phyloP scores from a whole-genome alignment of 2,797 vertebrate genomes.

The Xerus rutilus region DNA sequence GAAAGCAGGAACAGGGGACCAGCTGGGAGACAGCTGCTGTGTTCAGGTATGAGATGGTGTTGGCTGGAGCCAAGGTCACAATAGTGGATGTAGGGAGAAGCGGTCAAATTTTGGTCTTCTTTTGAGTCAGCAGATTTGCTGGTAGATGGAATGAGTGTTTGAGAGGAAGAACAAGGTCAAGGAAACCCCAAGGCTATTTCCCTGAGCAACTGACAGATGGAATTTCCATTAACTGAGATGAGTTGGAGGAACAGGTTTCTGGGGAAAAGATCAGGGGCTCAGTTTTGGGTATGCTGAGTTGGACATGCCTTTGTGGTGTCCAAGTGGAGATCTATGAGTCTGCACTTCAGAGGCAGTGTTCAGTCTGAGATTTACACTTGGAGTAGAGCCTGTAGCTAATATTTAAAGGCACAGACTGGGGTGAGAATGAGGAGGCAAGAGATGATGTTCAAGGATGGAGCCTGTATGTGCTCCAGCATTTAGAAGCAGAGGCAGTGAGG shows the following conservation, averaged over 20 bases:
- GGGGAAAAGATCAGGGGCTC: not conserved
- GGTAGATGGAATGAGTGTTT: not conserved
- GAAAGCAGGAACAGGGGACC: not conserved
- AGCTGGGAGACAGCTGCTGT: accelerated
- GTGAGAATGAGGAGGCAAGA: not conserved
- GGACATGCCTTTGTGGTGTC: not conserved
- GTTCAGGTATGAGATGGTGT: accelerated
- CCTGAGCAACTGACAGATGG: not conserved
- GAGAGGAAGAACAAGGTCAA: not conserved
- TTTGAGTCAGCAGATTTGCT: not conserved
- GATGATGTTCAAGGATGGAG: not conserved
- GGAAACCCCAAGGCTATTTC: not conserved
- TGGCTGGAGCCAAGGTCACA: not conserved
- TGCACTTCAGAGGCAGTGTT: not conserved
- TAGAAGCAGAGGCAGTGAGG: not conserved
- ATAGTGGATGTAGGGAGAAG: not conserved
- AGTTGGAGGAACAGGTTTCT: not conserved
- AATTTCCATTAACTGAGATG: not conserved
- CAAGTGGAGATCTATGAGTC: not conserved
- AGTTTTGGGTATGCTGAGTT: not conserved
- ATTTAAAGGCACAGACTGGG: not conserved
- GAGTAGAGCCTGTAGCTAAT: not conserved
- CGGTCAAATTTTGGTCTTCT: accelerated
- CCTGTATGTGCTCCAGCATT: accelerated
- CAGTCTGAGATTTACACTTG: not conserved